Base-by-base conservation (phyloP, 2,113 vertebrate species). In the Coreoperca whiteheadi region DNA sequence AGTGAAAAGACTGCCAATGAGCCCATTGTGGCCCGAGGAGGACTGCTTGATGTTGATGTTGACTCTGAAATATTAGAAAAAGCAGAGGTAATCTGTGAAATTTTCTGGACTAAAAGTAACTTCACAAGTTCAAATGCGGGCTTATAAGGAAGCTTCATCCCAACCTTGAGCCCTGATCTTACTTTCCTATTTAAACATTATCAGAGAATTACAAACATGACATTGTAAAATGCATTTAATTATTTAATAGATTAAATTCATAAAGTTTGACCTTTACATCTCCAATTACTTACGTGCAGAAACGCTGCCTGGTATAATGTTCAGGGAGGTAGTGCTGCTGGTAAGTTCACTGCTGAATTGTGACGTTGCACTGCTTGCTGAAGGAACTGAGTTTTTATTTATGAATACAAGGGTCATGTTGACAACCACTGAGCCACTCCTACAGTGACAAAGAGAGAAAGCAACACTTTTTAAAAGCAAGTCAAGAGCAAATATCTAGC, bases 401-500 rank as follows among this genome's bases (percentile, higher is more conserved):
- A 7, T 7, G 48, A 50, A 50, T 6, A 50, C 48, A 21, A 50
- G 48, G 16, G 48, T 50, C 0, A 6, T 20, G 18, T 50, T 4
- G 20, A 23, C 16, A 28, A 77, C 50, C 8, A 90, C 77, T 43
- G 92, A 93, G 77, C 92, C 92, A 14, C 0, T 75, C 28, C 92
- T 93, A 10, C 10, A 83, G 12, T 53, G 25, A 63, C 11, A 78
- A 71, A 65, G 7, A 73, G 2, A 72, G 15, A 77, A 46, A 28
- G 5, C 0, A 11, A 28, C 6, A 56, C 8, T 41, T 76, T 64
- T 6, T 16, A 39, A 77, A 66, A 28, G 4, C 23, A 75, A 23
- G 1, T n/a, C 0, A 15, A 3, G 4, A 15, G 14, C 21, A 74
- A 23, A 54, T 53, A 30, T 12, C 12, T 6, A 23, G 18, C 2